Conservation (phyloP, 2,113 vertebrate genomes). For the Nettapus auritus region DNA sequence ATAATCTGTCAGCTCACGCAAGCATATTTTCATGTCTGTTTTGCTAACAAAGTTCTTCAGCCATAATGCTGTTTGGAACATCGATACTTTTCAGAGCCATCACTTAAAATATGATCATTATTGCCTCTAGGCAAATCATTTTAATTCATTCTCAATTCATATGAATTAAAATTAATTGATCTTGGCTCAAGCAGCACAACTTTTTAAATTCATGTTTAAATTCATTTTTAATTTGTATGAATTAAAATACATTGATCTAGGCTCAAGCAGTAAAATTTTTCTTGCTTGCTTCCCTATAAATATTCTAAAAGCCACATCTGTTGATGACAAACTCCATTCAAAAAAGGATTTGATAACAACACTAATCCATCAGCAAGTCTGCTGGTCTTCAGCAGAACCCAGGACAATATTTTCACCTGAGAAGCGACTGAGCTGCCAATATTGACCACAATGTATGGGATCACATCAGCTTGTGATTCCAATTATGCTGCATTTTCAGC, state of each 20-base stretch:
- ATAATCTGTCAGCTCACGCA: background rate
- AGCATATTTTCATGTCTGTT: background rate
- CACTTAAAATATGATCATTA: background rate
- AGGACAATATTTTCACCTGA: background rate
- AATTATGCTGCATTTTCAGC: background rate
- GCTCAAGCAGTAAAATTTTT: background rate
- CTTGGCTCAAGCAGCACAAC: background rate
- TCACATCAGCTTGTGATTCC: background rate
- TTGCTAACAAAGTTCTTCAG: background rate
- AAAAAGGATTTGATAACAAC: background rate
- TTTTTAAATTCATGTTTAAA: no score
- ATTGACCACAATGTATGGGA: background rate
- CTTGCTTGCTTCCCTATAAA: background rate
- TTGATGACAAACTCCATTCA: background rate
- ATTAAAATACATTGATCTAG: background rate
- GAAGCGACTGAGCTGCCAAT: background rate
- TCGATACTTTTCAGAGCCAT: background rate
- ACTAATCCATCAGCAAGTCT: background rate
- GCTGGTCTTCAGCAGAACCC: background rate
- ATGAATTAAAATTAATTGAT: background rate
- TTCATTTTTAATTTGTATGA: background rate
- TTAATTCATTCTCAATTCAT: no score
- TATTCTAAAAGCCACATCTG: background rate
- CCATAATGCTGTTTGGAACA: background rate
- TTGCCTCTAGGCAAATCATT: background rate